Evolutionary conservation across 1,140 invertebrate genomes (phyloP), one percentile per base, ranked within the genome.

Genomic region (Ips typographus): DNA sequence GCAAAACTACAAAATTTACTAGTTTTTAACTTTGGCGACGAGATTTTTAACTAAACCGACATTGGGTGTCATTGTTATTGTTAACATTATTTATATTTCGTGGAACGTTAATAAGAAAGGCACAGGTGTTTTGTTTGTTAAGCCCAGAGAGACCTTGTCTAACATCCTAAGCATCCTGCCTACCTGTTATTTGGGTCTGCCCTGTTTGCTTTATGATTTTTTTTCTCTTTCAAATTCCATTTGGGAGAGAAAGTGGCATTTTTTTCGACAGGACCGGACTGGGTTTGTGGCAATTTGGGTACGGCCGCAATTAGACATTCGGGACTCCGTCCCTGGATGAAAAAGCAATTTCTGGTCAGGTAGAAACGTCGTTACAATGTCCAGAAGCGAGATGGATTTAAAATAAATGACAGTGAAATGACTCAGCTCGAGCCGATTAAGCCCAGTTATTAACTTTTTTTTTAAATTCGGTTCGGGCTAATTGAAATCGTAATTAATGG

Each of bases 131-230:
- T 55, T 36, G 6, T 55, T 55, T n/a, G 22, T 49, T 8, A 49
- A 49, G 7, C 7, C 22, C 44, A 49, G 22, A 22, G 22, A 49
- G 52, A 36, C 52, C 37, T 38, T 8, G 36, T 5, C 52, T 36
- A n/a, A 55, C 52, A 55, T 22, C 52, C 37, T 38, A 38, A 22
- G 8, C 52, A 38, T 55, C 37, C 52, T 40, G 39, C 59, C 68
- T 64, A 71, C 56, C 70, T 60, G 65, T 53, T 68, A 40, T 44
- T 60, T 41, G 53, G 69, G 61, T 65, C 62, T 58, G 53, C 51
- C 8, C 52, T 55, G 36, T 55, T 55, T 55, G 52, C 52, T 55
- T 55, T 55, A 55, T 55, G 52, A 55, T 37, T 55, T 47, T 47
- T 47, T 47, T 5, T 22, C 22, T 22, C 22, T 22, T 49, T 49